Percentiles rank a stretch among this genome's conserved stretches.
phyloP scores from a whole-genome alignment of 2,888 invertebrate species.

The Drosophila aldrichi region DNA sequence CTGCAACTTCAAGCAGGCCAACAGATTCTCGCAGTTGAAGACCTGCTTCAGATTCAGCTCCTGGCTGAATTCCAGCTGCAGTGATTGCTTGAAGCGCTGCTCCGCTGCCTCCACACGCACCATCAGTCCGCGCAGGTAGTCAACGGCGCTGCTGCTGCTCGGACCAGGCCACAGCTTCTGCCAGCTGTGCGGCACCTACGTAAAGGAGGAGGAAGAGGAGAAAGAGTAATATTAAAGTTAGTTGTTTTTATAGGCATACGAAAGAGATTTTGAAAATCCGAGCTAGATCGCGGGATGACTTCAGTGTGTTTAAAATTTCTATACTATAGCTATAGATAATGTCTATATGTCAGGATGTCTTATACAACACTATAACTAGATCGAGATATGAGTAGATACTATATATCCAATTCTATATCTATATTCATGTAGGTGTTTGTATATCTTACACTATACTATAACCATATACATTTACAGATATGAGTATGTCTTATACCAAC shows the following conservation, averaged over 20 bases:
- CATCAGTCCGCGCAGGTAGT: conserved; percentile 82
- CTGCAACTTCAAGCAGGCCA: conserved; percentile 83
- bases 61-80: conserved; percentile 72
- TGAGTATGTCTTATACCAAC: no score
- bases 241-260: no score
- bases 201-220: not conserved
- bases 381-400: no score
- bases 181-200: conserved; percentile 82
- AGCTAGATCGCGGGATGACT: not conserved
- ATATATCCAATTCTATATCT: no score
- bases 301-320: not conserved
- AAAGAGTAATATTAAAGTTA: not conserved
- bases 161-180: conserved; percentile 83
- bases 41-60: conserved; percentile 81
- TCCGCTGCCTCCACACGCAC: conserved; percentile 82
- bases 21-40: conserved; percentile 83
- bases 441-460: no score
- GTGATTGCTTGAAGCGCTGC: conserved; percentile 72
- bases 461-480: no score
- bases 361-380: no score
- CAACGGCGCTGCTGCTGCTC: conserved; percentile 70
- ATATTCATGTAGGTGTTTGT: no score
- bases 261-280: no score
- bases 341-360: not conserved
- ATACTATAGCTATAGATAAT: not conserved